Base-by-base conservation (phyloP, 1,140 invertebrate species). In the Drosophila pseudoobscura region DNA sequence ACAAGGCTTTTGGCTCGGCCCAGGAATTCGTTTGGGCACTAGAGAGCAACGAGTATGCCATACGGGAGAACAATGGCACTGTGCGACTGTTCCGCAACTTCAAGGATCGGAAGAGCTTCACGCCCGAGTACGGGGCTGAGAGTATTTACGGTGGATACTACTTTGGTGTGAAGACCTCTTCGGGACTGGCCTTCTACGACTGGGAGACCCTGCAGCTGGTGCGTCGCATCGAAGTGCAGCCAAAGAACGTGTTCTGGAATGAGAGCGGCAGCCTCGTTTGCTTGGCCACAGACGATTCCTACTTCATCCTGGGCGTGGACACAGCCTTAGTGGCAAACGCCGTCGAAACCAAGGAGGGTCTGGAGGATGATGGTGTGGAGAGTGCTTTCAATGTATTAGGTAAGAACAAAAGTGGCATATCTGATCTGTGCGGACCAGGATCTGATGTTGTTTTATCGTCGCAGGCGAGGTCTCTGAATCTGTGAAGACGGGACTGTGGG, bases 1-100 rank as follows among this genome's bases (percentile, higher is more conserved):
- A 99, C 92, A 99, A 99, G 92, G 98, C 98, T 9, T 99, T 99
- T 92, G 99, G 99, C 3, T 96, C 97, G 5, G 99, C 98, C 0
- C 97, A 99, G 63, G 99, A 99, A 92, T 99, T 99, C 92, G 98
- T 99, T 0, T 99, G 99, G 99, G 98, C 98, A 0, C 94, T 96
- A 49, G 99, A 99, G 92, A 98, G 98, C 2, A 98, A 97, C 52
- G 97, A 99, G 82, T 99, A 97, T 87, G 96, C 96, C 1, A 98
- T 99, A 1, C 93, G 98, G 41, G 99, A 99, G 92, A 97, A 95
- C 49, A 96, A 95, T 31, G 96, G 96, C 20, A 96, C 95, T 0
- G 95, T 99, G 1, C 98, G 98, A 91, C 95, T 99, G 7, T 99
- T 98, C 92, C 99, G 99, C 89, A 99, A 99, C 90, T 99, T 99